phyloP scores from a whole-genome alignment of 2,113 vertebrate genomes.

The Brachionichthys hirsutus region DNA sequence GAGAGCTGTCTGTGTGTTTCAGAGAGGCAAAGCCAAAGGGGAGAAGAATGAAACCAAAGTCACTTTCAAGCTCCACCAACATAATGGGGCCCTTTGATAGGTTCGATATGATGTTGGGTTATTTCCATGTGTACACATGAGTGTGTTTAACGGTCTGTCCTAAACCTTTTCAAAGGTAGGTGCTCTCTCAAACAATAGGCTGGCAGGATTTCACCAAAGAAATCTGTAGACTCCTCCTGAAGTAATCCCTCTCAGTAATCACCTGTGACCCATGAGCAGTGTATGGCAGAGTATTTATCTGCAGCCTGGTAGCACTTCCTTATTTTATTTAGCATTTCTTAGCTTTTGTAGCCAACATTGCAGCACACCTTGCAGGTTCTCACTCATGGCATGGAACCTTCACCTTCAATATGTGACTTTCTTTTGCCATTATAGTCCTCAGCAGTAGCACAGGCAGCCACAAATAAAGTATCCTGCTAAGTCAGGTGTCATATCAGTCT shows the following conservation, averaged over 20 bases:
- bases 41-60: conserved; percentile 59
- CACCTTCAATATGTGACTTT: conserved; percentile 30
- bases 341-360: too few species aligned
- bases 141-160: neutral
- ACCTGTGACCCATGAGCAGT: too few species aligned
- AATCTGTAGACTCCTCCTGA: too few species aligned
- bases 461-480: conserved; percentile 40
- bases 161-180: too few species aligned
- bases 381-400: too few species aligned
- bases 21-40: conserved; percentile 54
- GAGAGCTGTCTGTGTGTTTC: conserved; percentile 40
- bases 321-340: too few species aligned
- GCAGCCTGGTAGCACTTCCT: too few species aligned
- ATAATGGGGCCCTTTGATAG: conserved; percentile 48
- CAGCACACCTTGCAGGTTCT: too few species aligned
- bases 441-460: conserved; percentile 15
- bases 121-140: conserved; percentile 13
- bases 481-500: conserved; percentile 69
- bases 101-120: conserved; percentile 16
- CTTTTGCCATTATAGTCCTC: conserved; percentile 28
- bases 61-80: conserved; percentile 71
- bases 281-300: too few species aligned
- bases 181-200: too few species aligned
- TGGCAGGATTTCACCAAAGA: too few species aligned
- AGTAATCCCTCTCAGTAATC: too few species aligned